These are phyloP conservation scores for Meloidogyne floridensis DNA, from an alignment of 1,140 invertebrate genomes.

Conservation along the genomic window DNA sequence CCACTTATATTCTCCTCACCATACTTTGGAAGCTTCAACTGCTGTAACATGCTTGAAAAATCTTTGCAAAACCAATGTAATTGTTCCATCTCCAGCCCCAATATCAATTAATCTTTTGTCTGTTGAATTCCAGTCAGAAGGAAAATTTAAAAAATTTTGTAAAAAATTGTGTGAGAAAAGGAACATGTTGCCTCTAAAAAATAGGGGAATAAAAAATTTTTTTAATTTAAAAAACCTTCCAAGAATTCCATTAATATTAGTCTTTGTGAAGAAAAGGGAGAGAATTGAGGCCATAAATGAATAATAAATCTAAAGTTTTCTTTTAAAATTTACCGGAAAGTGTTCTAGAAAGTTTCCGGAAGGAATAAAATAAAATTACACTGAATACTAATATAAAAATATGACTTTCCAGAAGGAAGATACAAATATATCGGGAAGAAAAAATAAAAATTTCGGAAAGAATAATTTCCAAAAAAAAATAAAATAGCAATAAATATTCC, in stretches of 20 bases:
- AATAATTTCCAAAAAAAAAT: no score
- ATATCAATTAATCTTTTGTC: slow-evolving; percentile 76
- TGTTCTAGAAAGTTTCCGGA: not conserved
- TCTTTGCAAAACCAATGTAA: slow-evolving; percentile 76
- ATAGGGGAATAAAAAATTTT: not conserved
- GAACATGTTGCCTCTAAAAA: slow-evolving; percentile 81
- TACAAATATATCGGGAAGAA: no score
- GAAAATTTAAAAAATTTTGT: slow-evolving; percentile 70
- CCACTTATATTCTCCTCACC: no score
- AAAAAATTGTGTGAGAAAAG: slow-evolving; percentile 81
- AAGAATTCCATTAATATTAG: slow-evolving; percentile 81
- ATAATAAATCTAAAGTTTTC: slow-evolving; percentile 77
- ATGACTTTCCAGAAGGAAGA: no score
- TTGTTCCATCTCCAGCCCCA: slow-evolving; percentile 86
- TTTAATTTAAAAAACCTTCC: slow-evolving; percentile 69
- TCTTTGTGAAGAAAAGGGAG: slow-evolving; percentile 78
- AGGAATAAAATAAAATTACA: no score
- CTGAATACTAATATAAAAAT: no score
- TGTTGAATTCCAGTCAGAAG: slow-evolving; percentile 51
- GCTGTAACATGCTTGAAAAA: slow-evolving; percentile 74
- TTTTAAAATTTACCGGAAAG: no score
- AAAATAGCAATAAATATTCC: no score
- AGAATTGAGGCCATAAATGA: slow-evolving; percentile 75
- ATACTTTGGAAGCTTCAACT: slow-evolving; percentile 78
- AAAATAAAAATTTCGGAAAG: no score